phyloP scores from a whole-genome alignment of 2,797 vertebrate species.

The Diplodus sargus region DNA sequence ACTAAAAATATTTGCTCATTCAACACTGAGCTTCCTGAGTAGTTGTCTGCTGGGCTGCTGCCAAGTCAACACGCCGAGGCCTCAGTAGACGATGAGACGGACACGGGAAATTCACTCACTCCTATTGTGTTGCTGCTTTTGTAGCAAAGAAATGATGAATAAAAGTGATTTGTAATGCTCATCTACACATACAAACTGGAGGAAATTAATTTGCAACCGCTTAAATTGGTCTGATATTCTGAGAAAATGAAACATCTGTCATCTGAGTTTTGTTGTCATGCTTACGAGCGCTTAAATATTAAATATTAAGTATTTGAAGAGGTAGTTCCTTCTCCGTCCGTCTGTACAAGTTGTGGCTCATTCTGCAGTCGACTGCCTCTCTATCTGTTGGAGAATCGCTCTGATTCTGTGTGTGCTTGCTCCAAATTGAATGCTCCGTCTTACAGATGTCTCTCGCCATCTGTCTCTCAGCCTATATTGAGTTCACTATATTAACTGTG shows the following conservation, averaged over 20 bases:
- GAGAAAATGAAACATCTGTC: background rate
- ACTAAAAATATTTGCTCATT: slow-evolving; percentile 57
- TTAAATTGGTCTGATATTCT: background rate
- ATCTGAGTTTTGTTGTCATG: background rate
- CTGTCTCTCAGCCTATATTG: slow-evolving; percentile 36
- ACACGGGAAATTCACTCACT: slow-evolving; percentile 6
- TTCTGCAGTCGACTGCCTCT: background rate
- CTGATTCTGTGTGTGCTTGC: slow-evolving; percentile 20
- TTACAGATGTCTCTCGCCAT: slow-evolving; percentile 43
- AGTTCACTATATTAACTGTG: slow-evolving; percentile 33
- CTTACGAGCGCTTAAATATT: background rate
- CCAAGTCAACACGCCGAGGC: slow-evolving; percentile 31
- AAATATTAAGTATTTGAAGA: background rate
- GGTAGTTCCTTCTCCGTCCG: background rate
- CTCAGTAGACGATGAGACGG: slow-evolving; percentile 2
- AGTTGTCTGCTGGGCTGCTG: slow-evolving; percentile 23
- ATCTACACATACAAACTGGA: background rate
- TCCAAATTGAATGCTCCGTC: slow-evolving; percentile 24
- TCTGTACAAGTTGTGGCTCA: slow-evolving; percentile 1
- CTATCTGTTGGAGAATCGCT: slow-evolving; percentile 16
- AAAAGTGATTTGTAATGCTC: background rate
- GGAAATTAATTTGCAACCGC: background rate
- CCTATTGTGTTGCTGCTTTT: slow-evolving; percentile 13
- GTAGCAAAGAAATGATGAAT: background rate
- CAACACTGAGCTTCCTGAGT: slow-evolving; percentile 43